Percentiles rank a stretch among this genome's conserved stretches.
These are phyloP conservation scores for Cheilosia pagana DNA, from an alignment of 2,888 invertebrate species.

Conservation along the genomic window DNA sequence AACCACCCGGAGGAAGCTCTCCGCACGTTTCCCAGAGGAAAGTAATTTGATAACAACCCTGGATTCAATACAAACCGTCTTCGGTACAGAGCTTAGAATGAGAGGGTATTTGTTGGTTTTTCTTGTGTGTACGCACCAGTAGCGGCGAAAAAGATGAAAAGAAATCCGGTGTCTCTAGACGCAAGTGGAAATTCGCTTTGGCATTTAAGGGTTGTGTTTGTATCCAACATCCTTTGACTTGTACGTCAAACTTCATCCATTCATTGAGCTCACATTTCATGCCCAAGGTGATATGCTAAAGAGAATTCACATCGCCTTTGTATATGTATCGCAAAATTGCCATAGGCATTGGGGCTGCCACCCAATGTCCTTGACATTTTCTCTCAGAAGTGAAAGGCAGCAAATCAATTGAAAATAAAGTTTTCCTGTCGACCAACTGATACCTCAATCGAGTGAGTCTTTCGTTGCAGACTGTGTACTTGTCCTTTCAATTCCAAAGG, in stretches of 20 bases:
- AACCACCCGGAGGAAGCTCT: constrained; percentile 24
- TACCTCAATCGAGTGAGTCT: no score
- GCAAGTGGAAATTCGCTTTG: constrained; percentile 1
- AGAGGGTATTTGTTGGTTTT: constrained; percentile 5
- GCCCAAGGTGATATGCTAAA: constrained; percentile 1
- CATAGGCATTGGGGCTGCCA: not conserved
- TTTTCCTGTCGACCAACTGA: not conserved
- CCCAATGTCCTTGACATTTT: not conserved
- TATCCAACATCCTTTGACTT: constrained; percentile 6
- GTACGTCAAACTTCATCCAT: constrained; percentile 17
- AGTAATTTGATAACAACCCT: constrained; percentile 43
- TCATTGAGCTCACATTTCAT: not conserved
- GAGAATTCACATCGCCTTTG: not conserved
- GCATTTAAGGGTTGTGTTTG: constrained; percentile 11
- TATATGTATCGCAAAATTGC: not conserved
- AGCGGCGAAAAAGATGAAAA: not conserved
- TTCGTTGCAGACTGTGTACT: no score
- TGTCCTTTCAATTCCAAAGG: no score
- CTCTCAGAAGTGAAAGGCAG: not conserved
- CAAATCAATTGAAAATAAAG: not conserved
- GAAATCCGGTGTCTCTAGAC: constrained; percentile 1
- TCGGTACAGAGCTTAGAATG: not conserved
- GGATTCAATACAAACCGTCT: constrained; percentile 13
- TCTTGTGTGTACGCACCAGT: not conserved
- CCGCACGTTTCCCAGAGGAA: constrained; percentile 25